Percentiles rank a stretch among this genome's conserved stretches.
Evolutionary conservation across 2,113 vertebrate species (phyloP).

Genomic region (Hippopotamus amphibius): DNA sequence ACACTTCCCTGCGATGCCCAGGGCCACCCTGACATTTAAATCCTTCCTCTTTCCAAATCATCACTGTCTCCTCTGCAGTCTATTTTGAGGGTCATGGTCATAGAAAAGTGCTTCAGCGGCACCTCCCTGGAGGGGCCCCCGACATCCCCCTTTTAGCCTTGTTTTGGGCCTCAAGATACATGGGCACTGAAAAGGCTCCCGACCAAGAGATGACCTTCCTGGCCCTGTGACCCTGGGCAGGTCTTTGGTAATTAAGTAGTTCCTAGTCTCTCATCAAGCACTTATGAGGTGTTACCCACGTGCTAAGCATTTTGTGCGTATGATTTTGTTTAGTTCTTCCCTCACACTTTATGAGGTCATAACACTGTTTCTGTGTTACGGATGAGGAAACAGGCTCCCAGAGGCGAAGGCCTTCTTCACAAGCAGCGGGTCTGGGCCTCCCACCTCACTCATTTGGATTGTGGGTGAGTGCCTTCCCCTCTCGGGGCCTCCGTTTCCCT

Average conservation of each 20-base stretch:
- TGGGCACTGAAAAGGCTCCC: background rate
- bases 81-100: background rate
- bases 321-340: background rate
- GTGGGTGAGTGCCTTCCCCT: background rate
- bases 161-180: background rate
- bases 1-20: background rate
- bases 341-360: background rate
- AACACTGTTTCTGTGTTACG: background rate
- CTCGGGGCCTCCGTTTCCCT: background rate
- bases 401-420: background rate
- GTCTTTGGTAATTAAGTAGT: background rate
- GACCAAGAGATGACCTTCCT: background rate
- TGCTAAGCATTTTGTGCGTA: accelerated
- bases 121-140: background rate
- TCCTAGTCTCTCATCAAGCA: background rate
- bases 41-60: background rate
- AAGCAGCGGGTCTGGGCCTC: background rate
- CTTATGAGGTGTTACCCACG: accelerated
- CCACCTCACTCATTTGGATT: too few species aligned
- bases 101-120: background rate
- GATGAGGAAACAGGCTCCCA: constrained; percentile 34
- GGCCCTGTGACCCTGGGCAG: background rate
- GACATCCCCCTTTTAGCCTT: background rate
- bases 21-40: background rate
- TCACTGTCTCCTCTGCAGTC: background rate